Conservation (phyloP, 2,888 invertebrate species). For the Drosophila putrida region DNA sequence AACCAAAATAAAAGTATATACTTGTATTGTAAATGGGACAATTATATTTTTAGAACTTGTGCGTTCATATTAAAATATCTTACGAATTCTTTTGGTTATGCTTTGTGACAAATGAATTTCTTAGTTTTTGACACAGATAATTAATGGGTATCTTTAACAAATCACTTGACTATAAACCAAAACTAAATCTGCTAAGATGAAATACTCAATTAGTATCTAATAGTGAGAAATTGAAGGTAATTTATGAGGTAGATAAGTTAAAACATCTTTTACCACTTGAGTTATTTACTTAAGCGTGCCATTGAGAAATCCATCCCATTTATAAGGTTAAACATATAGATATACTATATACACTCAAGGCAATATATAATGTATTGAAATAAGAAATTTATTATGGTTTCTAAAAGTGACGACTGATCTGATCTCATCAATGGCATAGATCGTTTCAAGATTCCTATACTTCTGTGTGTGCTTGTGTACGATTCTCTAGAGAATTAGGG, state of each 20-base stretch:
- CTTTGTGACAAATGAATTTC: constrained; percentile 29
- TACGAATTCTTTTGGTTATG: constrained; percentile 28
- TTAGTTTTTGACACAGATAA: constrained; percentile 12
- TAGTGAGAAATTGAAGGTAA: not conserved
- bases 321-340: not conserved
- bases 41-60: constrained; percentile 62
- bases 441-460: constrained; percentile 44
- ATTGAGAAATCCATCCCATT: constrained; percentile 21
- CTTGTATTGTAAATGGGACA: constrained; percentile 45
- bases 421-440: constrained; percentile 76
- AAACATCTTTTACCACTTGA: constrained; percentile 30
- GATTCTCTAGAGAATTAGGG: constrained; percentile 44
- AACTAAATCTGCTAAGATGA: constrained; percentile 22
- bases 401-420: constrained; percentile 70
- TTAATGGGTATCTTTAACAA: constrained; percentile 38
- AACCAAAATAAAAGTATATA: constrained; percentile 5
- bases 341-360: constrained; percentile 12
- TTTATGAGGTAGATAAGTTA: constrained; percentile 25
- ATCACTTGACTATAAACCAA: constrained; percentile 27
- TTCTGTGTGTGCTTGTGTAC: constrained; percentile 14
- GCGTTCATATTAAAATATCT: constrained; percentile 51
- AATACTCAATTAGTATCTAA: constrained; percentile 44
- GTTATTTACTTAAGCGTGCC: constrained; percentile 16
- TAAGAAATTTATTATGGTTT: constrained; percentile 22
- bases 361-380: constrained; percentile 16